Evolutionary conservation across 2,797 vertebrate species (phyloP).

Genomic region (Chiropotes sagulatus): DNA sequence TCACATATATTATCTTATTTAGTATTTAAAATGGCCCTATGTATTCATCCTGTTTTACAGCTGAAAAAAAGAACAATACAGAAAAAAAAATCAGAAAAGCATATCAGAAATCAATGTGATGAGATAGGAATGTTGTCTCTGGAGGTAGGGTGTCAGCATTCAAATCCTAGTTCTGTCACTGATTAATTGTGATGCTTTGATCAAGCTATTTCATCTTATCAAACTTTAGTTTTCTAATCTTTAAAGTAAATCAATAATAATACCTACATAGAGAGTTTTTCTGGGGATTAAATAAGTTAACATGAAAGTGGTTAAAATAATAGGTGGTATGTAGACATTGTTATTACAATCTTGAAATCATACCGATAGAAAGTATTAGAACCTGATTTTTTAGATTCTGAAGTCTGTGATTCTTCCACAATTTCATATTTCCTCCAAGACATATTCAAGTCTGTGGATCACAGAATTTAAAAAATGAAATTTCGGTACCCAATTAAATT

Average conservation of each 20-base stretch:
- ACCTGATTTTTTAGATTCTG: neutral
- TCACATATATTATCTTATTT: neutral
- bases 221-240: neutral
- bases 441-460: neutral
- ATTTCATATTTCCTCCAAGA: neutral
- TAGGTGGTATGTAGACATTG: neutral
- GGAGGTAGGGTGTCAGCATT: neutral
- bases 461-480: constrained; percentile 17
- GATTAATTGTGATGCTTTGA: constrained; percentile 2
- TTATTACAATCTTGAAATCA: neutral
- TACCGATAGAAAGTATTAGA: neutral
- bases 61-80: neutral
- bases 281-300: neutral
- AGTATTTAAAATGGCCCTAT: neutral
- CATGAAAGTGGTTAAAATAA: constrained; percentile 17
- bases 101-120: neutral
- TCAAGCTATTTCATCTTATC: neutral
- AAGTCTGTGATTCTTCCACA: neutral
- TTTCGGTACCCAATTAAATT: neutral
- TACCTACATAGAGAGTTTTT: neutral
- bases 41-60: neutral
- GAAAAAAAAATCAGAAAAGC: neutral
- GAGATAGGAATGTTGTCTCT: neutral
- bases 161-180: neutral
- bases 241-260: neutral